Evolutionary conservation across 1,140 invertebrate genomes (phyloP).

Genomic region (Steinernema khuongi): DNA sequence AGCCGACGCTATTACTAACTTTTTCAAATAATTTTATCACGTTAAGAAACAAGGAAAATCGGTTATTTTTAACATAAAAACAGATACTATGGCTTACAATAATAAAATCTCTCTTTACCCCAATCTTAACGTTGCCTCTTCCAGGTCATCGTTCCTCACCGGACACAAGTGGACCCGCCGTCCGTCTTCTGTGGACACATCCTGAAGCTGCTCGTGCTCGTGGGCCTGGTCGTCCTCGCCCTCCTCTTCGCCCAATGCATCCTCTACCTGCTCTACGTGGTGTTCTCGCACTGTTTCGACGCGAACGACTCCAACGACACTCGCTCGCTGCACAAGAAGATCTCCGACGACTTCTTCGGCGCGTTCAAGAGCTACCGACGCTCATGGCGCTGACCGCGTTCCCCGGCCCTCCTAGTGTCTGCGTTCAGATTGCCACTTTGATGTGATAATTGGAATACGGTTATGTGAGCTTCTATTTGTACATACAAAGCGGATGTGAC

Average conservation of each 20-base stretch:
- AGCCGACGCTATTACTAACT: too few species aligned
- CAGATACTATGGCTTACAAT: too few species aligned
- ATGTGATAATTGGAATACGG: conserved; percentile 13
- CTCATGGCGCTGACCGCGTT: not conserved
- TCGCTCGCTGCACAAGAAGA: not conserved
- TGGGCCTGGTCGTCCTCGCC: not conserved
- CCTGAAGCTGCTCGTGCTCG: not conserved
- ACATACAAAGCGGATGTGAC: not conserved
- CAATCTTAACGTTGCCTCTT: conserved; percentile 1
- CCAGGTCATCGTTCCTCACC: not conserved
- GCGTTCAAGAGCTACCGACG: not conserved
- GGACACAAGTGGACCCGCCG: not conserved
- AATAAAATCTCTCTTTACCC: too few species aligned
- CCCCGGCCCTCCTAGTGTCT: not conserved
- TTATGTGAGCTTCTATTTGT: not conserved
- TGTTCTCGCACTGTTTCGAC: not conserved
- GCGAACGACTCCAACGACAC: not conserved
- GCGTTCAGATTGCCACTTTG: not conserved
- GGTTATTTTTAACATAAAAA: too few species aligned
- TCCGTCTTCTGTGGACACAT: not conserved
- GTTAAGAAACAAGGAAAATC: too few species aligned
- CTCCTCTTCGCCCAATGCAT: not conserved
- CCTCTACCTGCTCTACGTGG: not conserved
- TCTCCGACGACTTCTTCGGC: not conserved
- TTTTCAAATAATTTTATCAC: too few species aligned